These are phyloP conservation scores for Probosciger aterrimus DNA, from an alignment of 2,113 vertebrate species.

Conservation along the genomic window DNA sequence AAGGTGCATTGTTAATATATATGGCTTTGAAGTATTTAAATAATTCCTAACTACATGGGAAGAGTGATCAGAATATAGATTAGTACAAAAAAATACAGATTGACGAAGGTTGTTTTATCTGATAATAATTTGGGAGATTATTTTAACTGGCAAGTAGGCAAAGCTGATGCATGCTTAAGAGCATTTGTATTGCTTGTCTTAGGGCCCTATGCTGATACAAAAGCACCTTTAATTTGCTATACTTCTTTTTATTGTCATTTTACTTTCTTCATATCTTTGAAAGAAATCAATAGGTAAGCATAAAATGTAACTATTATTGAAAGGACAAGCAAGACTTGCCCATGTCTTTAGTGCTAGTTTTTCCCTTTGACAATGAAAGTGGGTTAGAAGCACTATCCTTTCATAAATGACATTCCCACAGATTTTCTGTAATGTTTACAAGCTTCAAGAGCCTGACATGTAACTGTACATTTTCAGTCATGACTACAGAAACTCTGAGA, in stretches of 20 bases:
- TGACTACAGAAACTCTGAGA: not conserved
- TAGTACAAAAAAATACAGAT: not conserved
- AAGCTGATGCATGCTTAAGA: not conserved
- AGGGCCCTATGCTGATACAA: not conserved
- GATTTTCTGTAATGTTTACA: not conserved
- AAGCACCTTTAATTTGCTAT: not conserved
- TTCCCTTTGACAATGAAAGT: not conserved
- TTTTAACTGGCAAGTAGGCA: not conserved
- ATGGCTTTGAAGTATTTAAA: not conserved
- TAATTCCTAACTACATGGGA: not conserved
- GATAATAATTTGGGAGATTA: not conserved
- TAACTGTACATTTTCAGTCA: not conserved
- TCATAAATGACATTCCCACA: not conserved
- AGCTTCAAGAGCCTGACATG: not conserved
- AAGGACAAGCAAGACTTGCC: not conserved
- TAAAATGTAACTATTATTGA: not conserved
- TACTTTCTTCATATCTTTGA: not conserved
- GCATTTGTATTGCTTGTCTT: not conserved
- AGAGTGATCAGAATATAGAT: not conserved
- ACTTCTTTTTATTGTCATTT: not conserved
- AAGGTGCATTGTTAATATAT: not conserved
- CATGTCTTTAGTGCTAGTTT: not conserved
- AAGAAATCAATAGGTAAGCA: not conserved
- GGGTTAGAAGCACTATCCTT: not conserved
- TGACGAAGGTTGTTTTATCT: not conserved